phyloP scores from a whole-genome alignment of 2,888 invertebrate species.

The Pinctada fucata region DNA sequence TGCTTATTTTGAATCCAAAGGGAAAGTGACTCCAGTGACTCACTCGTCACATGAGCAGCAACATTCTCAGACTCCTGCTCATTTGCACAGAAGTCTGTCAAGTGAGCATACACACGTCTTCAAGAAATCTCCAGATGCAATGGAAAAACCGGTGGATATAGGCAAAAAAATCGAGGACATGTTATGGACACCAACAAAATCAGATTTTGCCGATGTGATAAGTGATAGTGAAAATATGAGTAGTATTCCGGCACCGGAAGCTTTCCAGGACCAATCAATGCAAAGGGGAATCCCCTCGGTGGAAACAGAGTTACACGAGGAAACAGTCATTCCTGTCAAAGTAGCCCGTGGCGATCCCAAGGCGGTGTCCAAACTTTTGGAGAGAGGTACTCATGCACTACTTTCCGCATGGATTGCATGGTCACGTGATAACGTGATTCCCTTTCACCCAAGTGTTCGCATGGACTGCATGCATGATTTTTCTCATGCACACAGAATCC shows the following conservation, averaged over 20 bases:
- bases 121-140: background rate
- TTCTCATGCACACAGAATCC: too few relatives aligned
- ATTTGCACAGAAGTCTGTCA: background rate
- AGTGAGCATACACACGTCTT: background rate
- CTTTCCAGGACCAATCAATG: slow-evolving; percentile 10
- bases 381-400: too few relatives aligned
- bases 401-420: too few relatives aligned
- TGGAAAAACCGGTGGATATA: slow-evolving; percentile 10
- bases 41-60: background rate
- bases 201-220: background rate
- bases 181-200: slow-evolving; percentile 19
- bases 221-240: slow-evolving; percentile 17
- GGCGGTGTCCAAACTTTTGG: background rate
- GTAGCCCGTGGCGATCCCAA: background rate
- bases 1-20: slow-evolving; percentile 28
- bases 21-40: background rate
- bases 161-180: slow-evolving; percentile 22
- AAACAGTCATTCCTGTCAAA: background rate
- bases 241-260: slow-evolving; percentile 23
- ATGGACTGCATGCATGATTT: too few relatives aligned
- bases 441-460: too few relatives aligned
- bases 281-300: too few relatives aligned
- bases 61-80: background rate
- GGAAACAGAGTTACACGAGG: too few relatives aligned
- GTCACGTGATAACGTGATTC: too few relatives aligned